Evolutionary conservation across 92 coral and sea anemone species (phyloP), one percentile per base, ranked within the genome.

Genomic region (Umimayanthus chanpuru): DNA sequence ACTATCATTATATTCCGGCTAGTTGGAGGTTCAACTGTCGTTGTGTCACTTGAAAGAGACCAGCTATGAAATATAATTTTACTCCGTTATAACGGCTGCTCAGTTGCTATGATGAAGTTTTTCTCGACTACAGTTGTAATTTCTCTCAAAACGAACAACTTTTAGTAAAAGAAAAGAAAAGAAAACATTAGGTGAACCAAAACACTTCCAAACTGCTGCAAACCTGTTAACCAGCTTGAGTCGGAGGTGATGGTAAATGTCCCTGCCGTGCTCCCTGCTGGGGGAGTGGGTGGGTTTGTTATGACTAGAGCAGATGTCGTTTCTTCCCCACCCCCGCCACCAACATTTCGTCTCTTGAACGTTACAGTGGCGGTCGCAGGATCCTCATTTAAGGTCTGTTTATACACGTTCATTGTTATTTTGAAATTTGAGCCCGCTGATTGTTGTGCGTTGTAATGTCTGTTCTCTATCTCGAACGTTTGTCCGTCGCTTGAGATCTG

Each of bases 401-500:
- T 44, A 26, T 0, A 0, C 7, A 78, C 81, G 65, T 23, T 78
- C 81, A 78, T 78, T n/a, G 4, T n/a, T 4, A 78, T 44, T 25
- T 8, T 18, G 23, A 78, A 23, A 15, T 5, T 77, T 12, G 38
- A 1, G 18, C 81, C 81, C n/a, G 58, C 64, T 44, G 61, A n/a
- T 50, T 26, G 81, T 10, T 11, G 64, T 47, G 81, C 81, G 39
- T 78, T 78, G 81, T 78, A 78, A 78, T 44, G 0, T 23, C 23
- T 47, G 29, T 78, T 78, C 81, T 78, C 39, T n/a, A 78, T 44
- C 8, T 78, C n/a, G 5, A 78, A 44, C 16, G 61, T 78, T 50
- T 78, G 81, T 47, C 81, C 64, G 20, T 86, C 58, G 44, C 78
- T 64, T 4, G 44, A 21, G 28, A 86, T 44, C 68, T 86, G 76